These are phyloP conservation scores for Lamprologus sp. DNA, from an alignment of 2,113 vertebrate species.

Conservation along the genomic window DNA sequence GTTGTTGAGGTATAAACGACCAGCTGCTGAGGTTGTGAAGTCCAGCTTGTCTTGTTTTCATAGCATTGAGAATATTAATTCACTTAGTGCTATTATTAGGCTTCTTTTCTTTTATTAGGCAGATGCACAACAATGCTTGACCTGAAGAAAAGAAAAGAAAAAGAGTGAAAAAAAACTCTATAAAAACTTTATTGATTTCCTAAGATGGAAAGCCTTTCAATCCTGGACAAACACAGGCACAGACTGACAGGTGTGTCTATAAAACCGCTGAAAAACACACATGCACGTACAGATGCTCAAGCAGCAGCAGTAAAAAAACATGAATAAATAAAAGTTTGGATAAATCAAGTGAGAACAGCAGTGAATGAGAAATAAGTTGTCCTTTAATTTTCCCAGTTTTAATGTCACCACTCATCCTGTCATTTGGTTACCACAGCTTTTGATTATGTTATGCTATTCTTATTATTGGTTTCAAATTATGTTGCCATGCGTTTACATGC, in stretches of 20 bases:
- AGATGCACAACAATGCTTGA: not conserved
- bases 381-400: not conserved
- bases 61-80: not conserved
- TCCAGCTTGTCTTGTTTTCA: not conserved
- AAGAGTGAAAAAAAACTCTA: not conserved
- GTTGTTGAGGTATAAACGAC: not conserved
- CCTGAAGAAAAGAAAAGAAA: not conserved
- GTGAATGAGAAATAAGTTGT: not conserved
- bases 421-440: not conserved
- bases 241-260: constrained; percentile 27
- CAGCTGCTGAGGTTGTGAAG: not conserved
- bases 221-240: constrained; percentile 19
- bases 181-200: not conserved
- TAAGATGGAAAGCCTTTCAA: not conserved
- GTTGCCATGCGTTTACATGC: not conserved
- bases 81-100: not conserved
- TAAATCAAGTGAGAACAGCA: not conserved
- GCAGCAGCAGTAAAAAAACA: not conserved
- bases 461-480: not conserved
- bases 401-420: not conserved
- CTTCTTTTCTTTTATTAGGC: not conserved
- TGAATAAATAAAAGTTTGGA: not conserved
- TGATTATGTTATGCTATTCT: not conserved
- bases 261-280: not conserved
- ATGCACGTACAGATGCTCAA: not conserved